Base-by-base conservation (phyloP, 2,113 vertebrate species). In the Psilopsiagon aurifrons region DNA sequence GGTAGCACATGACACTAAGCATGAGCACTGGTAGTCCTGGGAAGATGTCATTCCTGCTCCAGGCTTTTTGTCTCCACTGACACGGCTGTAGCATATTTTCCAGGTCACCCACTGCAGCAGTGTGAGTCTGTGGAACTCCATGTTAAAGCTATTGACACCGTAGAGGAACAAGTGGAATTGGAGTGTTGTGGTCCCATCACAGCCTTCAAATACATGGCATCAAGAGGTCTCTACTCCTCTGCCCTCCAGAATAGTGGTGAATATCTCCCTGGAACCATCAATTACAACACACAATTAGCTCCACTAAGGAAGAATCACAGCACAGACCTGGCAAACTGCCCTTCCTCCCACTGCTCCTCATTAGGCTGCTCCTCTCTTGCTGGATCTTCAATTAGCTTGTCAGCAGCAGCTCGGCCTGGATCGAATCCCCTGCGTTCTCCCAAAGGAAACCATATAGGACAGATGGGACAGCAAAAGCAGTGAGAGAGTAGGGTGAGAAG, bases 291-390 rank as follows among this genome's bases (percentile, higher is more conserved):
- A 74, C 82, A 71, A 80, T 82, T 24, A 78, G 86, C 81, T 85
- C 68, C 68, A 60, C 85, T 63, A 49, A 92, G 82, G 69, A 29
- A 55, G 59, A 77, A 64, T 82, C 89, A 86, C 70, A 73, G 84
- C 81, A 68, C 51, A 83, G 79, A 5, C 78, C 76, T 94, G 93
- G 94, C 90, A 90, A 80, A 74, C 27, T 54, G 90, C 94, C 85
- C 70, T 86, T 47, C 90, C 94, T 93, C 95, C 95, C 88, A 95
- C 87, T 88, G 66, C 82, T 68, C 82, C 87, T 96, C 94, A 95
- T 96, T 93, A 96, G 76, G 64, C 83, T 74, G 28, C 43, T 88
- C 85, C 60, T 88, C 68, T 70, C 63, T 64, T 70, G 54, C 85
- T 88, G 35, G 87, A 27, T 77, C 93, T 88, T 96, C 95, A 90